Conservation (phyloP, 2,113 vertebrate genomes). For the Cariama cristata region DNA sequence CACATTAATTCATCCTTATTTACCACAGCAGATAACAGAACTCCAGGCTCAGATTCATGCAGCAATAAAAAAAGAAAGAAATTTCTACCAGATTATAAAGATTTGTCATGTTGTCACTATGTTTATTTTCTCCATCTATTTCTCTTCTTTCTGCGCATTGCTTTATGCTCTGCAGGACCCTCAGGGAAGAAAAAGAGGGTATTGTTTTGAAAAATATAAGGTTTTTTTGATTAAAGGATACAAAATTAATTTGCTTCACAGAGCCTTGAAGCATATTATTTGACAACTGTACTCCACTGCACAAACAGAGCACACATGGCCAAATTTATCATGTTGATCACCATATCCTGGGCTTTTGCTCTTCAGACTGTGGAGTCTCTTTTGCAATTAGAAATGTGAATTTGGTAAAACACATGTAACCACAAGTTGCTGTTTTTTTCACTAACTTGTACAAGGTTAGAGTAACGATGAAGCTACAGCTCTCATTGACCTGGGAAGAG, state of each 20-base stretch:
- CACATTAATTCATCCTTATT: slow-evolving; percentile 62
- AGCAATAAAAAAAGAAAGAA: slow-evolving; percentile 44
- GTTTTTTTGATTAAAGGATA: slow-evolving; percentile 67
- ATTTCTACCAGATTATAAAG: slow-evolving; percentile 60
- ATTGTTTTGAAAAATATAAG: slow-evolving; percentile 63
- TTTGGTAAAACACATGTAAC: background rate
- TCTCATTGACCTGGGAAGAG: background rate
- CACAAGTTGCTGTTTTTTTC: background rate
- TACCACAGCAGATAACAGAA: slow-evolving; percentile 55
- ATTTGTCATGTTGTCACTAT: slow-evolving; percentile 66
- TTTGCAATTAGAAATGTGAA: background rate
- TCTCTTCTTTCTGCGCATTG: slow-evolving; percentile 18
- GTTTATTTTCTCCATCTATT: slow-evolving; percentile 60
- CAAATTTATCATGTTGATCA: slow-evolving; percentile 22
- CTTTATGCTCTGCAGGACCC: slow-evolving; percentile 47
- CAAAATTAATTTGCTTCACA: slow-evolving; percentile 72
- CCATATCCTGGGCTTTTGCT: slow-evolving; percentile 33
- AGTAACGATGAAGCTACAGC: background rate
- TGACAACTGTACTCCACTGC: slow-evolving; percentile 53
- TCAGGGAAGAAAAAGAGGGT: slow-evolving; percentile 22
- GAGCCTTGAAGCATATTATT: slow-evolving; percentile 63
- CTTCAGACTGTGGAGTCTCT: background rate
- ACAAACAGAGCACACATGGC: slow-evolving; percentile 59
- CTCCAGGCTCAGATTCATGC: slow-evolving; percentile 29
- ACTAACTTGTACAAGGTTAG: background rate